phyloP scores from a whole-genome alignment of 2,797 vertebrate genomes.

The Psittacula derbiana region DNA sequence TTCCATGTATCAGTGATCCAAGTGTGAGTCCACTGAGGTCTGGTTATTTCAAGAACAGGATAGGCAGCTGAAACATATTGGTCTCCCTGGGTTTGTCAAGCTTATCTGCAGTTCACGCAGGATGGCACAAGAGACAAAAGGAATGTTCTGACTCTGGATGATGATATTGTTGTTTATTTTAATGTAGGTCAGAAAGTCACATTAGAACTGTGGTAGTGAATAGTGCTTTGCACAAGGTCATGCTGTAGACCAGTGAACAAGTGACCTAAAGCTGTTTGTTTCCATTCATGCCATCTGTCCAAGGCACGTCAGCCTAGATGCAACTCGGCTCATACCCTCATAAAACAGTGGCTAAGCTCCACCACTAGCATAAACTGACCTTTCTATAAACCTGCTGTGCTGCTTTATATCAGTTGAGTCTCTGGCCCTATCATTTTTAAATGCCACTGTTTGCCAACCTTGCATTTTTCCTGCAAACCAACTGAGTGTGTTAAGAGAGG shows the following conservation, averaged over 20 bases:
- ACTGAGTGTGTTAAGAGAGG: constrained; percentile 37
- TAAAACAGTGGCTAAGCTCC: neutral
- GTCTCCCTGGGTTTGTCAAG: neutral
- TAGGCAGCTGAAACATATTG: neutral
- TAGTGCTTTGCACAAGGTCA: neutral
- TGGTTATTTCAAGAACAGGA: neutral
- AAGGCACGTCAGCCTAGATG: neutral
- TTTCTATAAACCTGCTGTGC: neutral
- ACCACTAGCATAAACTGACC: neutral
- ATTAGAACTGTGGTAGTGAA: neutral
- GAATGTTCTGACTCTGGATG: neutral
- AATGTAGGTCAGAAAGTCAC: neutral
- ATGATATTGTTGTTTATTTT: neutral
- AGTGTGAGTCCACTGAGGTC: neutral
- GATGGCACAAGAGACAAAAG: neutral
- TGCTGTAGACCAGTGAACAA: neutral
- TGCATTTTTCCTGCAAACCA: constrained; percentile 21
- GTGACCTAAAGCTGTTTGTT: neutral
- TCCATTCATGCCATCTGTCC: neutral
- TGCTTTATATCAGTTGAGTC: neutral
- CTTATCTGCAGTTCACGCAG: neutral
- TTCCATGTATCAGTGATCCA: neutral
- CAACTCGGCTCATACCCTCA: neutral
- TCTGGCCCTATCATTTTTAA: constrained; percentile 9
- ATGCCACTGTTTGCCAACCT: constrained; percentile 44